Base-by-base conservation (phyloP, 2,113 vertebrate genomes). In the Phycodurus eques region DNA sequence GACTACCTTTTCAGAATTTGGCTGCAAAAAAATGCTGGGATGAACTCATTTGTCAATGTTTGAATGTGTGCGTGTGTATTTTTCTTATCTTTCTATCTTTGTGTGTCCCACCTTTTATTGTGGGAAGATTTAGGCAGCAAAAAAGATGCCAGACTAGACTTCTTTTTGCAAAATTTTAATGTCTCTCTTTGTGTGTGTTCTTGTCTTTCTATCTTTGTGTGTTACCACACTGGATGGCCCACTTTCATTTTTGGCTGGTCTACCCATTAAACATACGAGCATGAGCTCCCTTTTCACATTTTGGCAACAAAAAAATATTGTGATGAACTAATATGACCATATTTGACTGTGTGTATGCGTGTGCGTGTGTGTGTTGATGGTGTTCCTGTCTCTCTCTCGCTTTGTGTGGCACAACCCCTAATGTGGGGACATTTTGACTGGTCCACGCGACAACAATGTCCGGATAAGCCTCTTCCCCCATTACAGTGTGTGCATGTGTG, bases 281-380 rank as follows among this genome's bases (percentile, higher is more conserved):
- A 33, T 31, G n/a, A 12, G 57, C 57, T 60, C 57, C n/a, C 8
- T 9, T 39, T 39, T 39, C 35, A 39, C 35, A 39, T 39, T 39
- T 39, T 39, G 35, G 35, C 35, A 39, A 39, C 35, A 6, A 39
- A 39, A 39, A 5, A 27, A 27, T 27, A 27, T 27, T 27, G 27
- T 27, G 27, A 39, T 39, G 1, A 39, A 39, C 35, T 39, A 3
- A 39, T 39, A 39, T 39, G 35, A 13, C 47, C 46, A 8, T 14
- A 47, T 47, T 47, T 14, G 46, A 14, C 46, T 19, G 49, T 19
- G 49, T 8, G 49, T 19, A 17, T 19, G 14, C 4, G 47, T 68
- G 66, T 70, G 68, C 74, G 35, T 61, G 66, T 70, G 68, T 72
- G 35, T 61, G 47, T 75, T 46, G 72, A 22, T 67, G 17, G 61